Evolutionary conservation across 2,113 vertebrate genomes (phyloP).

Genomic region (Leptosomus discolor): DNA sequence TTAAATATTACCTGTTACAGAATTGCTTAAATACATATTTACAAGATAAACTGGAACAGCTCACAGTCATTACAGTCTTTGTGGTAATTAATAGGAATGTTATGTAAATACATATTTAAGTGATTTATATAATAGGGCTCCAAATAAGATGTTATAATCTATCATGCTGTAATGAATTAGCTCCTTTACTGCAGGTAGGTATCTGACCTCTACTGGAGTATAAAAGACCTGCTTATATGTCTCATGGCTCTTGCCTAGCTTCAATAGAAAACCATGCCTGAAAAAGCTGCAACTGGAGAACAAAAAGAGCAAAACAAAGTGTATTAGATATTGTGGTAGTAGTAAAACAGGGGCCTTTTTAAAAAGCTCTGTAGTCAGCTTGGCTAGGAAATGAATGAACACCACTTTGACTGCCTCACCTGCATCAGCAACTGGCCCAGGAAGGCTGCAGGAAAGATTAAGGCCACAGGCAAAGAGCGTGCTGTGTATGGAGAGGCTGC

Average conservation of each 20-base stretch:
- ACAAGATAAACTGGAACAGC: slow-evolving; percentile 64
- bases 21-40: slow-evolving; percentile 65
- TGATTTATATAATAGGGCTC: slow-evolving; percentile 77
- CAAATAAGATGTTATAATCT: slow-evolving; percentile 75
- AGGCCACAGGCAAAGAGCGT: background rate
- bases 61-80: slow-evolving; percentile 59
- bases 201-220: slow-evolving; percentile 71
- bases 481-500: background rate
- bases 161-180: slow-evolving; percentile 73
- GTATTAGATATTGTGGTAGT: background rate
- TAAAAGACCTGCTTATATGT: slow-evolving; percentile 54
- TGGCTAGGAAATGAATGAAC: background rate
- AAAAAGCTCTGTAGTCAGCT: background rate
- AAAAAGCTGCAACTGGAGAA: background rate
- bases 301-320: background rate
- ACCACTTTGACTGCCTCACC: background rate
- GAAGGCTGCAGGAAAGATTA: background rate
- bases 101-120: slow-evolving; percentile 77
- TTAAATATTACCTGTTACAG: slow-evolving; percentile 66
- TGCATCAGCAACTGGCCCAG: background rate
- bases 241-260: background rate
- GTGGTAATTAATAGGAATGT: slow-evolving; percentile 78
- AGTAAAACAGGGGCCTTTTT: background rate
- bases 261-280: background rate
- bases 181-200: slow-evolving; percentile 69